Percentiles rank a stretch among this genome's conserved stretches.
Evolutionary conservation across 2,888 invertebrate species (phyloP).

Genomic region (Hydriomena furcata): DNA sequence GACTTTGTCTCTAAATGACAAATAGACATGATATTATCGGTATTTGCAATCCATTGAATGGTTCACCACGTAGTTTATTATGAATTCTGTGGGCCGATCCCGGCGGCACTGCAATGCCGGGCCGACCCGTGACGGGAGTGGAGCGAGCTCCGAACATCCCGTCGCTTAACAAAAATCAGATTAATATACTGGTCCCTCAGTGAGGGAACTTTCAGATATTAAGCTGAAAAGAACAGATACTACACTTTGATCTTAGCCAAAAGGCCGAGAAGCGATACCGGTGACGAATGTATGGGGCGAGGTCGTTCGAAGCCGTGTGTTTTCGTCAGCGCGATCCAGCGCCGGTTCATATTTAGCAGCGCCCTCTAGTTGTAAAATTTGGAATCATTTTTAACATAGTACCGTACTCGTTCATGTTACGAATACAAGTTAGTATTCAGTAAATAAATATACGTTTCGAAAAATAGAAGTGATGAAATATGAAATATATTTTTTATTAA

Average conservation of each 20-base stretch:
- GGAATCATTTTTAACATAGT: neutral
- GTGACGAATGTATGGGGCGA: neutral
- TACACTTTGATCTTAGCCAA: slow-evolving; percentile 23
- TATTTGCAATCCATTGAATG: no score
- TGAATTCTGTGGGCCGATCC: slow-evolving; percentile 5
- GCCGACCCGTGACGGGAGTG: slow-evolving; percentile 20
- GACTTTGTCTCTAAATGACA: no score
- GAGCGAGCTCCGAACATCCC: slow-evolving; percentile 41
- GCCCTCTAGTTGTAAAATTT: slow-evolving; percentile 10
- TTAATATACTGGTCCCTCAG: slow-evolving; percentile 12
- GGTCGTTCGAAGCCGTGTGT: slow-evolving; percentile 5
- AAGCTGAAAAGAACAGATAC: slow-evolving; percentile 19
- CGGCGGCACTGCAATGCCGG: slow-evolving; percentile 17
- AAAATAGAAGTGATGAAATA: no score
- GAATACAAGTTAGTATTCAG: neutral
- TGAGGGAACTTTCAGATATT: slow-evolving; percentile 20
- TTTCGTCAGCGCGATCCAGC: slow-evolving; percentile 5
- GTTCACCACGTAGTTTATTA: no score
- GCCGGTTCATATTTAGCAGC: slow-evolving; percentile 7
- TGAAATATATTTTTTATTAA: no score
- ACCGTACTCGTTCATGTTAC: neutral
- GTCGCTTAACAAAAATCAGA: slow-evolving; percentile 15
- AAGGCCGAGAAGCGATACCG: slow-evolving; percentile 18
- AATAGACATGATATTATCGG: no score
- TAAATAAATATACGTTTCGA: no score